Evolutionary conservation across 2,888 invertebrate genomes (phyloP), one percentile per base, ranked within the genome.

Genomic region (Cabera pusaria): DNA sequence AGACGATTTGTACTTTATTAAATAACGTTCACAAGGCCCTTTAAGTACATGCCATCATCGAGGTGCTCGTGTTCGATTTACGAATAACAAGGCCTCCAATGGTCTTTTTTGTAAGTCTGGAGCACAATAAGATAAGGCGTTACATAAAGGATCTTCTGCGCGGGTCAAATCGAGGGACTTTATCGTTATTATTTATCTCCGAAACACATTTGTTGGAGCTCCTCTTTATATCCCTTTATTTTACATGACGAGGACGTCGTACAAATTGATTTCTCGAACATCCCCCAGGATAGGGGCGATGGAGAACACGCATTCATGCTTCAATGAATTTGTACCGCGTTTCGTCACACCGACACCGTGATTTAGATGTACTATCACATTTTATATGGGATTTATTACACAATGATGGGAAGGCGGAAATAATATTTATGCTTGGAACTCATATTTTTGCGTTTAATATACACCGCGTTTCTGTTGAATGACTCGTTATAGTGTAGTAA

Each of bases 121-220:
- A 62, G 49, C 52, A 69, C 65, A 74, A 69, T 68, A 59, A 63
- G 68, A 71, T 67, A 64, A 66, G 60, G 61, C 60, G 60, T 62
- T 63, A 66, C 59, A 63, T 67, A 73, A 68, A 68, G 64, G 69
- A 71, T 67, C 55, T 66, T 60, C 49, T 63, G 45, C 58, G 53
- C 59, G 72, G 72, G 73, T 70, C 67, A 72, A 75, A 74, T 71
- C 56, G 73, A 64, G 61, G 66, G 65, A 60, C 62, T 70, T 72
- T 74, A 67, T 72, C 72, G 71, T 69, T 75, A 73, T 74, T 74
- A 75, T 77, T 77, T 76, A 73, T 76, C 68, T 72, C 54, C 47
- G 66, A 69, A 69, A 69, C 65, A 71, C 69, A 76, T 73, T 72
- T 72, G 64, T 64, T 57, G 56, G 44, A 64, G 58, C 59, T 66